phyloP scores from a whole-genome alignment of 2,797 vertebrate species.

The Sphenodon punctatus region DNA sequence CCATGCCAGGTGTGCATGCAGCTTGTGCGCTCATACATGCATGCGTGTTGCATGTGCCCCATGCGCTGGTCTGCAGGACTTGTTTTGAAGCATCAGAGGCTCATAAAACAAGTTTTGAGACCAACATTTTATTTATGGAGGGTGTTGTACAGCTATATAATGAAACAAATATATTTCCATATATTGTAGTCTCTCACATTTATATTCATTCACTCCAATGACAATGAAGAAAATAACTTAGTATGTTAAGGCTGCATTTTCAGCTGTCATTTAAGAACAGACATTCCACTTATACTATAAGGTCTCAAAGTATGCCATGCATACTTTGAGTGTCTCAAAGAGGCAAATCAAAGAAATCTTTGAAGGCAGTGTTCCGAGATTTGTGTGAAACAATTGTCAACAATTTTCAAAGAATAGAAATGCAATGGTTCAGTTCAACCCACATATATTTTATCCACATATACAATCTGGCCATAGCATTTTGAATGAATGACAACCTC shows the following conservation, averaged over 20 bases:
- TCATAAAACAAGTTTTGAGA: too few species aligned
- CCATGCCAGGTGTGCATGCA: too few species aligned
- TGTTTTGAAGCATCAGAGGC: too few species aligned
- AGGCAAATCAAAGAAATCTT: neutral
- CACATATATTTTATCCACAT: neutral
- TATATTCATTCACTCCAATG: neutral
- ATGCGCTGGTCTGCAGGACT: too few species aligned
- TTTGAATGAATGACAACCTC: slow-evolving; percentile 50
- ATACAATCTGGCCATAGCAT: slow-evolving; percentile 11
- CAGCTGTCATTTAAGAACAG: slow-evolving; percentile 19
- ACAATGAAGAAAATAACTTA: slow-evolving; percentile 29
- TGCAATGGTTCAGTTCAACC: slow-evolving; percentile 20
- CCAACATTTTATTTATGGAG: too few species aligned
- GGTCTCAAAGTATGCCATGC: neutral
- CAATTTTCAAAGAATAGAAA: neutral
- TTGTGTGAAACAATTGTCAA: neutral
- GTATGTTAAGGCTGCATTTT: slow-evolving; percentile 19
- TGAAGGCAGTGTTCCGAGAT: neutral
- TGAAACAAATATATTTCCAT: too few species aligned
- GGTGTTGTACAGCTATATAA: too few species aligned
- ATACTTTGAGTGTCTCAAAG: slow-evolving; percentile 14
- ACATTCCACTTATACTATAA: slow-evolving; percentile 28
- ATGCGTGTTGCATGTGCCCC: too few species aligned
- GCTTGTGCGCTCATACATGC: too few species aligned
- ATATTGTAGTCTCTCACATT: slow-evolving; percentile 9